Conservation (phyloP, 2,113 vertebrate genomes). For the Labeo catla region DNA sequence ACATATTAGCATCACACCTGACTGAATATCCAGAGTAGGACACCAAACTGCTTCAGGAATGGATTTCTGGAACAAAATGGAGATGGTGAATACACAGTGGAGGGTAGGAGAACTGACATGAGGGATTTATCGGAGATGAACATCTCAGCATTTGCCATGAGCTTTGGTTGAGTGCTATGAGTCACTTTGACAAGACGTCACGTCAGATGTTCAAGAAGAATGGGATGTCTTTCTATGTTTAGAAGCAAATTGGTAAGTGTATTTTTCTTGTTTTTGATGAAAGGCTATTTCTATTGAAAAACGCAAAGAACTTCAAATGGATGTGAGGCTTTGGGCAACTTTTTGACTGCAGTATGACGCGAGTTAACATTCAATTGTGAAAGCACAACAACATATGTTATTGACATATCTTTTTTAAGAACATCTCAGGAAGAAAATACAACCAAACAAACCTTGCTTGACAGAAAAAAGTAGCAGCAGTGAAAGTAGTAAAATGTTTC, state of each 20-base stretch:
- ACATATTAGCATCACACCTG: constrained; percentile 9
- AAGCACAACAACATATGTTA: background rate
- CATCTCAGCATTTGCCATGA: constrained; percentile 22
- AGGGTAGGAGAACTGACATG: background rate
- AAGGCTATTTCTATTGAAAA: background rate
- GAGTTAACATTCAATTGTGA: background rate
- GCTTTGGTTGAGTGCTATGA: constrained; percentile 18
- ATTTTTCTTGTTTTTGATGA: background rate
- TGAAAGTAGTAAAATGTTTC: too few species aligned
- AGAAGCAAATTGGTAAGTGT: constrained; percentile 15
- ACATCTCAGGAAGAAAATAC: background rate
- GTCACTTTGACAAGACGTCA: constrained; percentile 36
- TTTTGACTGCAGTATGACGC: background rate
- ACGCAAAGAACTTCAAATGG: background rate
- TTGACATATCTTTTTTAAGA: background rate
- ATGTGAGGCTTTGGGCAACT: background rate
- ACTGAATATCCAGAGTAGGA: background rate
- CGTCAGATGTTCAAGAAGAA: constrained; percentile 33
- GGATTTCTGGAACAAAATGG: constrained; percentile 1
- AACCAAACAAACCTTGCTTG: background rate
- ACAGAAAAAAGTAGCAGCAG: background rate
- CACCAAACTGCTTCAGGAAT: background rate
- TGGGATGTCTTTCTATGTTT: constrained; percentile 36
- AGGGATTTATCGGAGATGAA: constrained; percentile 3
- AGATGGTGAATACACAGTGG: background rate